Evolutionary conservation across 2,888 invertebrate genomes (phyloP), one percentile per base, ranked within the genome.

Genomic region (Ischnura elegans): DNA sequence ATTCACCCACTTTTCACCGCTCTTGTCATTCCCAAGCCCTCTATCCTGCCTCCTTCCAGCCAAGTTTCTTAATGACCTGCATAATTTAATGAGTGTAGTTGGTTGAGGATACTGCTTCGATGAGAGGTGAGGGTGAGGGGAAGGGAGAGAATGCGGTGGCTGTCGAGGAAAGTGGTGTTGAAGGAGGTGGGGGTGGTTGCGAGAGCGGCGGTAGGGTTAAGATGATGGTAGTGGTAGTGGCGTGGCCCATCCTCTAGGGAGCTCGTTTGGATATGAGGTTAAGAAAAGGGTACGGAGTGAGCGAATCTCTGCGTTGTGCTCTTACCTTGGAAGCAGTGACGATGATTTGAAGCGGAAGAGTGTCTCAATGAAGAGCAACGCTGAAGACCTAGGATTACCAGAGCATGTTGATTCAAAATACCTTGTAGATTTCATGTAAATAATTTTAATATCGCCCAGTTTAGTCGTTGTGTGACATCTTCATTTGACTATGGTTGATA

Each of bases 231-330:
- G 25, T 46, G 46, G 43, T 86, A 46, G 86, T 86, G 86, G 86
- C 46, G 46, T 86, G 25, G 21, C 21, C 13, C 46, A 25, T 16
- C 36, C 86, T 25, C 86, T 45, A 6, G 86, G 86, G 86, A 86
- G 86, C 46, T 46, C 86, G 86, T 86, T 86, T n/a, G 45, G 86
- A 86, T 86, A 46, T 86, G 86, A 86, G 86, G 86, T 86, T 86
- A 86, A 86, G 86, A 86, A 46, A 46, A n/a, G 76, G 76, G 36
- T 29, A 76, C 5, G 86, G 45, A 19, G n/a, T 46, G 46, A 25
- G 86, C 45, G 86, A 46, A 46, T 86, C 43, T 43, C 43, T n/a
- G 86, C 66, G 29, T 36, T 76, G 19, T 25, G 86, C 43, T 8
- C 45, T 85, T n/a, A 21, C n/a, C 25, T 45, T 86, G 86, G n/a